Base-by-base conservation (phyloP, 2,797 vertebrate species). In the Melanotaenia parkinsoni region DNA sequence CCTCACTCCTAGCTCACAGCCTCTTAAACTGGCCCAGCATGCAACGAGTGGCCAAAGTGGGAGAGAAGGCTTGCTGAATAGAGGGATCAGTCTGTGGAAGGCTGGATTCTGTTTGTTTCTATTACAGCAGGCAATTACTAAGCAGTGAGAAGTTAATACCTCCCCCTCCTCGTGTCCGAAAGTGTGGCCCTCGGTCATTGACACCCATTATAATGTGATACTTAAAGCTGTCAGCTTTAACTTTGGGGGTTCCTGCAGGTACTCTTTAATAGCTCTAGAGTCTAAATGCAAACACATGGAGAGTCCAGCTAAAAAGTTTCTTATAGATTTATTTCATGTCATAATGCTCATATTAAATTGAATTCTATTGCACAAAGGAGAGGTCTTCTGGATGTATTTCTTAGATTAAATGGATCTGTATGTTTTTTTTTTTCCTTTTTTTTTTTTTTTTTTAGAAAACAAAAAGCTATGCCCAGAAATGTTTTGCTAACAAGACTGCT, bases 51-150 rank as follows among this genome's bases (percentile, higher is more conserved):
- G 88, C 83, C 89, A 80, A 84, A 90, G 91, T 89, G 86, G 84
- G 84, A 86, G 88, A 89, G 82, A 83, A 90, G 76, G 90, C 90
- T 82, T 70, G 82, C 84, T 91, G 93, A 92, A 93, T 92, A 89
- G 90, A 84, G 81, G 90, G 93, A 94, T 93, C 93, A 91, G 89
- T 76, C 90, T 51, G 84, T 78, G 82, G 86, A 92, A 92, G 88
- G 89, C 91, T 88, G 86, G 84, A 87, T 87, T 92, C 90, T 92
- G 92, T 94, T 93, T 93, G 92, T 93, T 94, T 93, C 92, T 93
- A 89, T 92, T 93, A 92, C 86, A 87, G 89, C 86, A 77, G 83
- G 90, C 91, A 93, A 92, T 94, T 94, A 93, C 90, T 90, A 92
- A 94, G 89, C 91, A 89, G 85, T 82, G 84, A 92, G 88, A 84